Conservation (phyloP, 2,888 invertebrate species). For the Melieria crassipennis region DNA sequence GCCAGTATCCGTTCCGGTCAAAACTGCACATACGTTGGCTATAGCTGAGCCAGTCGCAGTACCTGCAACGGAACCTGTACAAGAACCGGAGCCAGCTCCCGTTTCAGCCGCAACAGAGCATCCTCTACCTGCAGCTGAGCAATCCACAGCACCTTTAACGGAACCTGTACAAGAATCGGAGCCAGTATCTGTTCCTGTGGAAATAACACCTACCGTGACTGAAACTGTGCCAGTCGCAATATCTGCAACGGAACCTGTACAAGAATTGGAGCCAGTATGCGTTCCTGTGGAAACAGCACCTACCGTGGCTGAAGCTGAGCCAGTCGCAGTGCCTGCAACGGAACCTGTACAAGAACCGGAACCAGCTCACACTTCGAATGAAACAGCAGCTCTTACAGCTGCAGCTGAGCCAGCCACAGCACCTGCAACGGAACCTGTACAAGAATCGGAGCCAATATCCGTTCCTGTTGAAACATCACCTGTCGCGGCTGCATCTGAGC, state of each 20-base stretch:
- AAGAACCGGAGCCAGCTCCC: background rate
- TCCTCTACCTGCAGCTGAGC: background rate
- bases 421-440: background rate
- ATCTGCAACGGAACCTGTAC: no score
- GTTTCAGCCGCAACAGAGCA: background rate
- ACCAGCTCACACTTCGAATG: no score
- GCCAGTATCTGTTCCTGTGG: background rate
- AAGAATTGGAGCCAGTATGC: background rate
- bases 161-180: slow-evolving; percentile 4
- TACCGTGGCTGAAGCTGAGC: background rate
- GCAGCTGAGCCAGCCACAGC: background rate
- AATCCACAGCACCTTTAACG: background rate
- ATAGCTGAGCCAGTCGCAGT: background rate
- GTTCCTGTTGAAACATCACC: no score
- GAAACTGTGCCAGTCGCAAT: no score
- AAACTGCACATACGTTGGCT: background rate
- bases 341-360: background rate
- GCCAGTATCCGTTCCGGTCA: background rate
- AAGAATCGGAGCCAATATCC: background rate
- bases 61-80: background rate
- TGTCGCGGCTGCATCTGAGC: background rate
- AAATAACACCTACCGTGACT: background rate
- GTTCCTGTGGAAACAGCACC: background rate
- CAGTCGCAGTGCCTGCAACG: background rate
- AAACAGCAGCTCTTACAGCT: background rate